These are phyloP conservation scores for Bombus cullumanus DNA, from an alignment of 1,140 invertebrate species.

Conservation along the genomic window DNA sequence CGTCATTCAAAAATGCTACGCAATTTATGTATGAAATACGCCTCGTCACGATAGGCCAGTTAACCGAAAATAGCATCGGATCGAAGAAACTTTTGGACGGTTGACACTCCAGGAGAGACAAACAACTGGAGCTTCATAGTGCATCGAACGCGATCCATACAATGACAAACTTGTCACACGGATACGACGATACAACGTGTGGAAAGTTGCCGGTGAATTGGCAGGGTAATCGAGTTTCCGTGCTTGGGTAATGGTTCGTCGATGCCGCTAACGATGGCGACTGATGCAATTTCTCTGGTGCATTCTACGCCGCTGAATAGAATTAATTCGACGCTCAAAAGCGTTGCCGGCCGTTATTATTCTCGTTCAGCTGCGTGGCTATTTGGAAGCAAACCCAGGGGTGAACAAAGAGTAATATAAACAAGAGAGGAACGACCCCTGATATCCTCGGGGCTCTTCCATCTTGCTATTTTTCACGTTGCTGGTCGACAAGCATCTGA, in stretches of 20 bases:
- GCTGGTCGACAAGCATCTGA: background rate
- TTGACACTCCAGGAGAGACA: background rate
- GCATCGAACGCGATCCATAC: slow-evolving; percentile 4
- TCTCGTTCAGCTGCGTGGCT: background rate
- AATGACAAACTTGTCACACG: background rate
- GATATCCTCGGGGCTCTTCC: background rate
- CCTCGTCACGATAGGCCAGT: background rate
- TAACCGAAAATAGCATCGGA: background rate
- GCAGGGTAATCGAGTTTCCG: slow-evolving; percentile 53
- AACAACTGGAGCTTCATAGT: background rate
- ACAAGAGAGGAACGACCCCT: background rate
- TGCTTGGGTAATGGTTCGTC: slow-evolving; percentile 48
- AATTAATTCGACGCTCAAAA: slow-evolving; percentile 38
- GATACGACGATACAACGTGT: background rate
- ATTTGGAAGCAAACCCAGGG: background rate
- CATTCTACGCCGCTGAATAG: slow-evolving; percentile 18
- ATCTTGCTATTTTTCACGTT: background rate
- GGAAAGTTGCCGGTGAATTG: slow-evolving; percentile 41
- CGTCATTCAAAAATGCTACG: background rate
- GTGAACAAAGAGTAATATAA: background rate
- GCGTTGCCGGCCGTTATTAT: background rate
- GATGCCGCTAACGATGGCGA: slow-evolving; percentile 33
- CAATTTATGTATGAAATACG: background rate
- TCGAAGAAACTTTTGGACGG: background rate
- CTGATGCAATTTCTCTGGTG: slow-evolving; percentile 32